Evolutionary conservation across 2,888 invertebrate species (phyloP), one percentile per base, ranked within the genome.

Genomic region (Protodeltote pygarga): DNA sequence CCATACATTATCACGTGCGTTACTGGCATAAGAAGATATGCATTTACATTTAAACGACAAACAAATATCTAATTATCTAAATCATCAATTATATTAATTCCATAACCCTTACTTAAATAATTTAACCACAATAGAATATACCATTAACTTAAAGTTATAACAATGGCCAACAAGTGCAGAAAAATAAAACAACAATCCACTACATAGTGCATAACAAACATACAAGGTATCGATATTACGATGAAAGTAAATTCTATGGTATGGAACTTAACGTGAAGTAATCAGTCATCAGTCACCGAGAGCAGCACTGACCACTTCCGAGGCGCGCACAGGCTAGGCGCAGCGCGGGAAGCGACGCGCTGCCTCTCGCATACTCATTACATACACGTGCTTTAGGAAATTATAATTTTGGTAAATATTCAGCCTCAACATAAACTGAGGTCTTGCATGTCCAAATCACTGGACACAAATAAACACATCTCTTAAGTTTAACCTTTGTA

Each of bases 1-100:
- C 88, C 85, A 81, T 83, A 85, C 81, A 85, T 82, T 70, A 88
- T 89, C 89, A 89, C 89, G 88, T 88, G 87, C 85, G 81, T 88
- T 89, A 86, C 85, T 84, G 84, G 83, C 88, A 86, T 86, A 82
- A 55, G 45, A 77, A 81, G 78, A 87, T 87, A 89, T 89, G 87
- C 86, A 75, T 84, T 77, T 83, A 84, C 75, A 75, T 81, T 52
- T 81, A 77, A 78, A 81, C 68, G 76, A 81, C 74, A 78, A 81
- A 64, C 73, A 73, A 67, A 75, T 75, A 73, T 60, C 54, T 70
- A 65, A 58, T 61, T 70, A 75, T 64, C 72, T 66, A 72, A 75
- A 66, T 71, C 69, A 63, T 73, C 71, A 70, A 47, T 76, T 77
- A 71, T 62, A 81, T 77, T 68, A 81, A 81, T 79, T 86, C 91